Evolutionary conservation across 1,140 invertebrate species (phyloP).

Genomic region (Macrosteles quadrilineatus): DNA sequence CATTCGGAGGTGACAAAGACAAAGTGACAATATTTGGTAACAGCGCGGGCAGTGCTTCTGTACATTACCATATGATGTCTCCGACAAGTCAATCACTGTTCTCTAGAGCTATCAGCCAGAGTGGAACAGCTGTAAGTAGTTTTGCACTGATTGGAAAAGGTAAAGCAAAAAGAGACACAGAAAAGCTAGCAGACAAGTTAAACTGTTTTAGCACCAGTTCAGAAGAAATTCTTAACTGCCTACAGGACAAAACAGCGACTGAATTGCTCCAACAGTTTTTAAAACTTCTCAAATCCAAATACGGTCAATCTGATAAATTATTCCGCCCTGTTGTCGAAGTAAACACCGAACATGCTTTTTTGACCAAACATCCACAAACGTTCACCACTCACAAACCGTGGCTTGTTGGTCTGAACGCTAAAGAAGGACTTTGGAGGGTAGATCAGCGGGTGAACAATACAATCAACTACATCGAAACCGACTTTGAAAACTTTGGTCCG

Average conservation of each 20-base stretch:
- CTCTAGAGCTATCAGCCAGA: not conserved
- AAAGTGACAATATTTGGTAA: conserved; percentile 53
- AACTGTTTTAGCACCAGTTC: not conserved
- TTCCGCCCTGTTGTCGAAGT: not conserved
- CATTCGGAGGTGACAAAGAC: conserved; percentile 49
- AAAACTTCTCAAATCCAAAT: not conserved
- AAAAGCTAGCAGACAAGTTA: not conserved
- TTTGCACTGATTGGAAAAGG: conserved; percentile 1
- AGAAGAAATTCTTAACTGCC: not conserved
- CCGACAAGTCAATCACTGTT: conserved; percentile 18
- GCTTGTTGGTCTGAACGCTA: not conserved
- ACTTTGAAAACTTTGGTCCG: not conserved
- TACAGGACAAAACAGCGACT: not conserved
- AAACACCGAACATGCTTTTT: conserved; percentile 12
- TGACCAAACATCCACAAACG: not conserved
- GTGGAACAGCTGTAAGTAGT: conserved; percentile 6
- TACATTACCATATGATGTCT: conserved; percentile 12
- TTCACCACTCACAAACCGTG: not conserved
- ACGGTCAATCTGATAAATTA: not conserved
- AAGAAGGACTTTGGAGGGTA: not conserved
- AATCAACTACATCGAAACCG: not conserved
- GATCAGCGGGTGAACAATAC: not conserved
- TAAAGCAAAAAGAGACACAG: not conserved
- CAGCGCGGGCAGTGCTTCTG: conserved; percentile 44
- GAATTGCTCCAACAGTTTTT: not conserved